Evolutionary conservation across 2,797 vertebrate species (phyloP).

Genomic region (Microctenopoma lineatum): DNA sequence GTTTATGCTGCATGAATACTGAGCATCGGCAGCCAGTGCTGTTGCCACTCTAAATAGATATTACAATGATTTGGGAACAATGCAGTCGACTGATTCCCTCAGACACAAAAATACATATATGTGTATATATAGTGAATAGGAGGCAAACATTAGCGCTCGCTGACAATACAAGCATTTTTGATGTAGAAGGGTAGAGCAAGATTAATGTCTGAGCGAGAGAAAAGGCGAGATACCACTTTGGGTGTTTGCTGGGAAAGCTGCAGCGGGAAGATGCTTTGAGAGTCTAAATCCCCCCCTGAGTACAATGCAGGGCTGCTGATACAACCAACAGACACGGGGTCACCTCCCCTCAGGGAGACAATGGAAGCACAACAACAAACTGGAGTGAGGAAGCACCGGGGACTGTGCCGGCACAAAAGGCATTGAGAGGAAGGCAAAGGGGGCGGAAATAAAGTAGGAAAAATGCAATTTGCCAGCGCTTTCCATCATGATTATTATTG

Average conservation of each 20-base stretch:
- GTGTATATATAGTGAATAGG: constrained; percentile 85
- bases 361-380: constrained; percentile 79
- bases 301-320: constrained; percentile 85
- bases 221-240: constrained; percentile 84
- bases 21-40: constrained; percentile 84
- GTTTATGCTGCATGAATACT: constrained; percentile 88
- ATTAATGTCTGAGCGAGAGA: constrained; percentile 87
- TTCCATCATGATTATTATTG: constrained; percentile 68
- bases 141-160: constrained; percentile 84
- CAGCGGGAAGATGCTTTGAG: constrained; percentile 85
- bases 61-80: constrained; percentile 91
- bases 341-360: constrained; percentile 85
- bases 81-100: constrained; percentile 83
- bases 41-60: constrained; percentile 91
- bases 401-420: constrained; percentile 69
- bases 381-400: constrained; percentile 65
- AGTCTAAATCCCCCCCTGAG: constrained; percentile 85
- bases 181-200: constrained; percentile 85
- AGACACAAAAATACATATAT: constrained; percentile 86
- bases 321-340: constrained; percentile 86
- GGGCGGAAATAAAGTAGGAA: constrained; percentile 34
- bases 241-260: constrained; percentile 85
- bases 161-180: constrained; percentile 84
- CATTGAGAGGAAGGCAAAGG: constrained; percentile 38
- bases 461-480: constrained; percentile 61